phyloP scores from a whole-genome alignment of 2,888 invertebrate species.

The Amphipyra tragopoginis region DNA sequence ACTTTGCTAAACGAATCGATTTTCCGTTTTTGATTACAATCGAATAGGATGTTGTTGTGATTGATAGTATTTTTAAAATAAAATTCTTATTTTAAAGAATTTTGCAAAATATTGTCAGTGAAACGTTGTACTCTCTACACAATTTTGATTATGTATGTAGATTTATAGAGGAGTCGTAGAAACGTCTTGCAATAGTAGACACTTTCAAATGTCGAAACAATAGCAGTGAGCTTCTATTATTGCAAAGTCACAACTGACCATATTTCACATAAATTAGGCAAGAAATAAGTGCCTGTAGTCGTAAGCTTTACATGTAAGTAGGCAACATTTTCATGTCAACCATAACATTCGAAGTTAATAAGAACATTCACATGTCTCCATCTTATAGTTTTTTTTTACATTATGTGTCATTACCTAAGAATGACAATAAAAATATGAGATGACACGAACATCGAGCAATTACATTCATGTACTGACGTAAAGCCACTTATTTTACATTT shows the following conservation, averaged over 20 bases:
- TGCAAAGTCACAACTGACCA: slow-evolving; percentile 27
- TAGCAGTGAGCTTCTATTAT: slow-evolving; percentile 42
- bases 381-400: neutral
- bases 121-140: neutral
- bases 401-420: slow-evolving; percentile 3
- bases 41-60: neutral
- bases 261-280: slow-evolving; percentile 44
- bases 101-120: neutral
- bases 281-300: slow-evolving; percentile 34
- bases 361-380: too few relatives aligned
- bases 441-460: slow-evolving; percentile 3
- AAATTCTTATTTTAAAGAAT: neutral
- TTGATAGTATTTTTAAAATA: neutral
- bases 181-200: slow-evolving; percentile 29
- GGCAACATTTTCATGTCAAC: slow-evolving; percentile 4
- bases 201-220: slow-evolving; percentile 55
- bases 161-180: slow-evolving; percentile 23
- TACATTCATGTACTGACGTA: slow-evolving; percentile 3
- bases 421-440: slow-evolving; percentile 5
- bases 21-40: slow-evolving; percentile 1
- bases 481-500: slow-evolving; percentile 18
- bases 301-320: slow-evolving; percentile 26
- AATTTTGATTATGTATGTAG: slow-evolving; percentile 5
- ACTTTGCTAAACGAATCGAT: slow-evolving; percentile 7
- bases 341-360: too few relatives aligned